phyloP scores from a whole-genome alignment of 2,888 invertebrate genomes.

The Ochropacha duplaris region DNA sequence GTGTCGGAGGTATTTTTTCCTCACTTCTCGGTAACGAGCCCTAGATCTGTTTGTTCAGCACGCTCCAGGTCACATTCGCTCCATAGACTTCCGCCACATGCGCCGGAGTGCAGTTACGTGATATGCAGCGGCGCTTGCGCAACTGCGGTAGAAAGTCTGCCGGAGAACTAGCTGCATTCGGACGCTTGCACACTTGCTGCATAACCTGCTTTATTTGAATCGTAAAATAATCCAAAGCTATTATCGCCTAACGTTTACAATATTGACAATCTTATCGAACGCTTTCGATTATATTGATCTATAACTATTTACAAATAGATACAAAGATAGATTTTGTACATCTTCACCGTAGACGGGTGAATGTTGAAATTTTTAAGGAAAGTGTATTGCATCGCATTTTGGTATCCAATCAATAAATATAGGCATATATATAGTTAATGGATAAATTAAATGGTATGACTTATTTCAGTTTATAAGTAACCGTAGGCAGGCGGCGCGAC shows the following conservation, averaged over 20 bases:
- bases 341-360: not conserved
- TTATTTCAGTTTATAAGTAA: not conserved
- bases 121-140: constrained; percentile 76
- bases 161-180: constrained; percentile 70
- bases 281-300: constrained; percentile 29
- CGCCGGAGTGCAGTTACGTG: constrained; percentile 76
- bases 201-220: constrained; percentile 64
- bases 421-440: not conserved
- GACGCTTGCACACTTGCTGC: constrained; percentile 61
- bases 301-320: not conserved
- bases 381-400: not conserved
- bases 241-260: constrained; percentile 44
- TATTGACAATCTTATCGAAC: constrained; percentile 28
- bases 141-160: constrained; percentile 76
- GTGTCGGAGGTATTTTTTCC: not conserved
- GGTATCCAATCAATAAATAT: not conserved
- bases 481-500: not conserved
- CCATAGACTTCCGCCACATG: constrained; percentile 77
- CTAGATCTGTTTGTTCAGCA: constrained; percentile 46
- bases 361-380: not conserved
- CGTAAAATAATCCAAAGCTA: constrained; percentile 54
- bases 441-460: not conserved
- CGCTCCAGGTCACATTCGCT: constrained; percentile 68
- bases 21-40: constrained; percentile 31
- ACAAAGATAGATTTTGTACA: not conserved